A percentile compares a stretch with the other conserved stretches of the same genome.
phyloP scores from a whole-genome alignment of 2,888 invertebrate genomes.

The Melipona beecheii region DNA sequence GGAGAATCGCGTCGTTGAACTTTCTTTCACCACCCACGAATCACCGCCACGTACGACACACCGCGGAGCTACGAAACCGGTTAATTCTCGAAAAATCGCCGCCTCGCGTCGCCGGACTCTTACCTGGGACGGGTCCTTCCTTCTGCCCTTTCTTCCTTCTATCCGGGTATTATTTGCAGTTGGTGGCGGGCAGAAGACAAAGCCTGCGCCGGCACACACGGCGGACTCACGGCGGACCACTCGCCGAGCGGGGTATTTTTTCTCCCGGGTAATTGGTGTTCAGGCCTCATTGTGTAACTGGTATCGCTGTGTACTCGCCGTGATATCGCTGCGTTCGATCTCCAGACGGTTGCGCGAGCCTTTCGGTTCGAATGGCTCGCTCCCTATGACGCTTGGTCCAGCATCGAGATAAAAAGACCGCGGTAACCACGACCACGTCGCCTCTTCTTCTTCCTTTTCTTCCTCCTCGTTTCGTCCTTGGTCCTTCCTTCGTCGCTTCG shows the following conservation, averaged over 20 bases:
- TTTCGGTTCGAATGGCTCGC: conserved; percentile 62
- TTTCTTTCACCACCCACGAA: conserved; percentile 22
- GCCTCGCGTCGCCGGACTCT: conserved; percentile 6
- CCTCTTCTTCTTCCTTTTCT: conserved; percentile 4
- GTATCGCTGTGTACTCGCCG: conserved; percentile 74
- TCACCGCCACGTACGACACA: not conserved
- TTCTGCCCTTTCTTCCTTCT: not conserved
- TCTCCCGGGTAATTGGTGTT: conserved; percentile 78
- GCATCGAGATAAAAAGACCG: conserved; percentile 73
- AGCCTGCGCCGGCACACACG: conserved; percentile 18
- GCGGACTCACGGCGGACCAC: conserved; percentile 48
- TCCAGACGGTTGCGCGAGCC: conserved; percentile 73
- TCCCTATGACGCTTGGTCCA: conserved; percentile 74
- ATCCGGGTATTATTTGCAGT: conserved; percentile 49
- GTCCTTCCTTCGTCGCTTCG: not conserved
- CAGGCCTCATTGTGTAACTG: conserved; percentile 79
- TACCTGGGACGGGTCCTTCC: not conserved
- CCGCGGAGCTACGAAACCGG: conserved; percentile 23
- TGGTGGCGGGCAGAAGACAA: conserved; percentile 37
- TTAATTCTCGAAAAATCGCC: conserved; percentile 51
- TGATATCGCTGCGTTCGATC: conserved; percentile 76
- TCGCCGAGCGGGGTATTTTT: conserved; percentile 68
- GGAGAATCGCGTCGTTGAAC: not conserved
- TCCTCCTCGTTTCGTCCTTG: not conserved
- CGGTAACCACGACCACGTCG: conserved; percentile 9